Percentiles rank a stretch among this genome's conserved stretches.
Conservation (phyloP, 2,113 vertebrate species). For the Brachyistius frenatus region DNA sequence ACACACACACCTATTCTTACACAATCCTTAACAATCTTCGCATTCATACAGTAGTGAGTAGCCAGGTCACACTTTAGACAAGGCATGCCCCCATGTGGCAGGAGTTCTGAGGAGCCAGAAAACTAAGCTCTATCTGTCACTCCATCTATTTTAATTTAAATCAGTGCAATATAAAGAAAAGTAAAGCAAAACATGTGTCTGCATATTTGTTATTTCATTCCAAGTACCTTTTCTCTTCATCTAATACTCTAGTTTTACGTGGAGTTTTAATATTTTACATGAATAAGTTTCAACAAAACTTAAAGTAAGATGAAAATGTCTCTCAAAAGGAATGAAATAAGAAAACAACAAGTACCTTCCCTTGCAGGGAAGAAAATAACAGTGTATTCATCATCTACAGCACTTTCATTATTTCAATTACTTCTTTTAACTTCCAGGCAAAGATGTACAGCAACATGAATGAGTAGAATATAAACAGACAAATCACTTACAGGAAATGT, state of each 20-base stretch:
- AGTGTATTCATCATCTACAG: no score
- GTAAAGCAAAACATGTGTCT: background rate
- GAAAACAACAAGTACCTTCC: no score
- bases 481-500: background rate
- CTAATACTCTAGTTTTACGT: no score
- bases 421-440: background rate
- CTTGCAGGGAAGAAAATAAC: no score
- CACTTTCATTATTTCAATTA: no score
- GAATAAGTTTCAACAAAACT: no score
- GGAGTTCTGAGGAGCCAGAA: constrained; percentile 48
- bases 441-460: background rate
- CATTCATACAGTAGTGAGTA: constrained; percentile 25
- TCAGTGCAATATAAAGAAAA: constrained; percentile 12
- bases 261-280: no score
- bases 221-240: background rate
- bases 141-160: constrained; percentile 40
- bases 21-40: constrained; percentile 3
- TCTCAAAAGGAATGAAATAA: no score
- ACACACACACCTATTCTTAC: constrained; percentile 30
- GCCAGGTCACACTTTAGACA: constrained; percentile 29
- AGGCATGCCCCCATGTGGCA: constrained; percentile 62
- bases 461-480: background rate
- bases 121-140: constrained; percentile 28
- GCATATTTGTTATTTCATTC: constrained; percentile 25
- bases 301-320: no score